A percentile compares a stretch with the other conserved stretches of the same genome.
These are phyloP conservation scores for Oryzias sinensis DNA, from an alignment of 2,797 vertebrate genomes.

Conservation along the genomic window DNA sequence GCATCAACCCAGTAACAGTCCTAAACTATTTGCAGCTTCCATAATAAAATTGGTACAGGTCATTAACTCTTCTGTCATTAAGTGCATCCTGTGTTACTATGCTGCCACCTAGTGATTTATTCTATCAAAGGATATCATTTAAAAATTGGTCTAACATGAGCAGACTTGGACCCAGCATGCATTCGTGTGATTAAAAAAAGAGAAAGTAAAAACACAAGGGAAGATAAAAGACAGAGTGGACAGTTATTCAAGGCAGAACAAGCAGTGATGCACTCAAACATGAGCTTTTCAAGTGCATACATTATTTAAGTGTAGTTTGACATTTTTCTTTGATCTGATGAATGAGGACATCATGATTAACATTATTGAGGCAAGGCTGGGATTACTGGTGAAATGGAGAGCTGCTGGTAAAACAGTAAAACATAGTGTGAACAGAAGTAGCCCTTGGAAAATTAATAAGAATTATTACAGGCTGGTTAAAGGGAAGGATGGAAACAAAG, in stretches of 20 bases:
- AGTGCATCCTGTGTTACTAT: slow-evolving; percentile 54
- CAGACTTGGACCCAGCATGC: background rate
- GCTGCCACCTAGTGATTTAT: slow-evolving; percentile 72
- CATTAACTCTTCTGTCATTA: slow-evolving; percentile 21
- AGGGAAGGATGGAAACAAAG: background rate
- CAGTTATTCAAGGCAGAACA: slow-evolving; percentile 1
- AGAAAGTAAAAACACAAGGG: background rate
- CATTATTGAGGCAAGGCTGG: slow-evolving; percentile 52
- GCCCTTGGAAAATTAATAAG: slow-evolving; percentile 2
- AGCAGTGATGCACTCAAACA: slow-evolving; percentile 17
- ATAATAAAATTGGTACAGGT: slow-evolving; percentile 10
- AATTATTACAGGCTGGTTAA: background rate
- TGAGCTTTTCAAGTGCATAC: slow-evolving; percentile 37
- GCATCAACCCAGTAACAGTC: slow-evolving; percentile 11
- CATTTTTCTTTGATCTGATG: slow-evolving; percentile 47
- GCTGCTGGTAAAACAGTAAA: background rate
- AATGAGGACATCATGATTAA: slow-evolving; percentile 26
- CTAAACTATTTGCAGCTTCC: slow-evolving; percentile 7
- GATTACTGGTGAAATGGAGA: slow-evolving; percentile 13
- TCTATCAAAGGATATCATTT: slow-evolving; percentile 27
- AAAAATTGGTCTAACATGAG: slow-evolving; percentile 9
- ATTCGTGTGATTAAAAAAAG: background rate
- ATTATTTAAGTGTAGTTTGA: slow-evolving; percentile 46
- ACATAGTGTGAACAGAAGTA: background rate
- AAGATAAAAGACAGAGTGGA: background rate